Percentiles rank a stretch among this genome's conserved stretches.
Evolutionary conservation across 2,797 vertebrate genomes (phyloP).

Genomic region (Sebastes goodei): DNA sequence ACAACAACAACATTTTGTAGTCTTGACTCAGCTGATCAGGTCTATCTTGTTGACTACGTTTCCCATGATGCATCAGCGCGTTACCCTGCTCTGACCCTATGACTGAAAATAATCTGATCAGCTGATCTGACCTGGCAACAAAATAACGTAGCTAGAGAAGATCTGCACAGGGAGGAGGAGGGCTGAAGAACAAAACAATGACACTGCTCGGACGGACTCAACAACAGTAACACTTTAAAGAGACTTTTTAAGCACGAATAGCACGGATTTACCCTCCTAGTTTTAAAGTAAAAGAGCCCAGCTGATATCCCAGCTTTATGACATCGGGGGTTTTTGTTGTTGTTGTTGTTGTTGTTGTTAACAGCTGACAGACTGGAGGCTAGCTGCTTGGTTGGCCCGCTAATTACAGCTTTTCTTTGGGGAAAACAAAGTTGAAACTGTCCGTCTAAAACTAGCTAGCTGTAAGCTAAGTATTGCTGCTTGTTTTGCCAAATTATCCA

Average conservation of each 20-base stretch:
- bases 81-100: slow-evolving; percentile 62
- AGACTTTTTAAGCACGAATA: slow-evolving; percentile 39
- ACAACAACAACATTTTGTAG: neutral
- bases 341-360: slow-evolving; percentile 72
- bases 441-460: slow-evolving; percentile 7
- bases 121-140: slow-evolving; percentile 88
- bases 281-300: neutral
- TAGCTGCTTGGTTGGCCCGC: slow-evolving; percentile 50
- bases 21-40: neutral
- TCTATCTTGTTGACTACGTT: slow-evolving; percentile 33
- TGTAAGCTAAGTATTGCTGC: slow-evolving; percentile 10
- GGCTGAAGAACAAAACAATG: slow-evolving; percentile 80
- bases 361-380: slow-evolving; percentile 68
- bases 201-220: slow-evolving; percentile 65
- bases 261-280: slow-evolving; percentile 22
- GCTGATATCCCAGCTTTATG: slow-evolving; percentile 19
- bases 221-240: slow-evolving; percentile 54
- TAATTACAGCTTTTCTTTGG: slow-evolving; percentile 7
- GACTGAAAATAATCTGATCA: slow-evolving; percentile 87
- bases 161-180: slow-evolving; percentile 72
- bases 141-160: slow-evolving; percentile 75
- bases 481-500: slow-evolving; percentile 24
- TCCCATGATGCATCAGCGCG: slow-evolving; percentile 62
- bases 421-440: slow-evolving; percentile 18
- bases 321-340: slow-evolving; percentile 63